Evolutionary conservation across 2,113 vertebrate species (phyloP).

Genomic region (Poeciliopsis occidentalis): DNA sequence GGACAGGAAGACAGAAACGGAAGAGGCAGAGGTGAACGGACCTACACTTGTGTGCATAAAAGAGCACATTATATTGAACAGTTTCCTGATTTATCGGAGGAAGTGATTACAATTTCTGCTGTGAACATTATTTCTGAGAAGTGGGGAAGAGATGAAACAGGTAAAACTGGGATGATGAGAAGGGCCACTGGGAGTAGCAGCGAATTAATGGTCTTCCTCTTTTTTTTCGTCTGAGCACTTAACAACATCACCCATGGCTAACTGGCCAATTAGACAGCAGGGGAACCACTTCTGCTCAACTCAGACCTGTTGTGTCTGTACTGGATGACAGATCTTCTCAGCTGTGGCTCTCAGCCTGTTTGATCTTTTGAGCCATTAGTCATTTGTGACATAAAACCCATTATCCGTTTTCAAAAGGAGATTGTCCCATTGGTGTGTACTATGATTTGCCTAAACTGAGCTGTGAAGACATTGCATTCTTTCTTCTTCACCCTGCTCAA

Average conservation of each 20-base stretch:
- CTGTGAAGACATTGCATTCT: conserved; percentile 23
- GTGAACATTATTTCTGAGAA: conserved; percentile 23
- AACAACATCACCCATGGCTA: conserved; percentile 59
- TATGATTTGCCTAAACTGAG: conserved; percentile 21
- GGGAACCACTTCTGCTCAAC: conserved; percentile 38
- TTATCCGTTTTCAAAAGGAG: conserved; percentile 5
- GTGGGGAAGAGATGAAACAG: conserved; percentile 13
- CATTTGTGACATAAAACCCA: conserved; percentile 5
- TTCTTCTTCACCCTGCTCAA: background rate
- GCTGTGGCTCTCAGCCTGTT: conserved; percentile 33
- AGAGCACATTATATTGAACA: conserved; percentile 27
- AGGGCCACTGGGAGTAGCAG: conserved; percentile 24
- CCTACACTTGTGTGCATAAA: conserved; percentile 38
- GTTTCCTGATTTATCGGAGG: conserved; percentile 24
- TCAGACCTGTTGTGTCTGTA: conserved; percentile 47
- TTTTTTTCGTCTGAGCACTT: conserved; percentile 45
- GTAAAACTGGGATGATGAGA: conserved; percentile 31
- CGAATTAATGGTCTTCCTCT: conserved; percentile 42
- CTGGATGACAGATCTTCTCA: conserved; percentile 52
- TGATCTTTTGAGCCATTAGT: conserved; percentile 33
- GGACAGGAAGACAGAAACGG: background rate
- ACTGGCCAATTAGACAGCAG: conserved; percentile 69
- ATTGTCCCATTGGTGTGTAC: conserved; percentile 12
- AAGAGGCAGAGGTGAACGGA: background rate
- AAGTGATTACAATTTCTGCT: conserved; percentile 14